These are phyloP conservation scores for Haliclona indistincta DNA, from an alignment of 37 sponge, comb jelly and placozoan species.

Conservation along the genomic window DNA sequence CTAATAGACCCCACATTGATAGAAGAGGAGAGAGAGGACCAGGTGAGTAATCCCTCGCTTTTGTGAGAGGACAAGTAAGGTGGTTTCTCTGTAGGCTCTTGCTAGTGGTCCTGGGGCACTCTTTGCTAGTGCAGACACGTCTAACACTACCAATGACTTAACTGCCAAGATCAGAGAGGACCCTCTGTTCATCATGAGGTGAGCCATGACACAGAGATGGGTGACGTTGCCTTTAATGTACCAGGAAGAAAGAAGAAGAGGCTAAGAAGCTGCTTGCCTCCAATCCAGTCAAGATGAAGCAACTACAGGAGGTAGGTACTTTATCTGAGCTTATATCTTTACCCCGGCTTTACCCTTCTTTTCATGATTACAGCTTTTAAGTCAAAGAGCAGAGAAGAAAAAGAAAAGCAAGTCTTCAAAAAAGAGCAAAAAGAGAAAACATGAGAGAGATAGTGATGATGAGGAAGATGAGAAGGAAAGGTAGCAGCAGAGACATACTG, in stretches of 20 bases:
- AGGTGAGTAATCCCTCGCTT: conserved; percentile 11
- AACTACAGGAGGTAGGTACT: conserved; percentile 58
- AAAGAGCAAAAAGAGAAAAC: background rate
- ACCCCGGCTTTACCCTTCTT: background rate
- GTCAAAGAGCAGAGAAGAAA: conserved; percentile 8
- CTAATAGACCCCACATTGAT: conserved; percentile 51
- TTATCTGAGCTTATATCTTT: background rate
- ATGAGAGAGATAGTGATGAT: conserved; percentile 5
- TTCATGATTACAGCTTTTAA: background rate
- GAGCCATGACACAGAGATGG: background rate
- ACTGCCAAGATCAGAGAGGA: conserved; percentile 85
- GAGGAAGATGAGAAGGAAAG: background rate
- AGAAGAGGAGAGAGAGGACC: conserved; percentile 58
- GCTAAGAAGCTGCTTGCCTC: conserved; percentile 49
- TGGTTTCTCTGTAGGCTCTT: conserved; percentile 41
- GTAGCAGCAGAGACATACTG: background rate
- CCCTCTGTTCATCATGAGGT: conserved; percentile 75
- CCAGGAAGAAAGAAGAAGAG: conserved; percentile 78
- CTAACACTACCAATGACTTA: conserved; percentile 57
- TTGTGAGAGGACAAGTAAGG: background rate
- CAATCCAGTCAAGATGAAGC: conserved; percentile 79
- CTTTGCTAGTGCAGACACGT: conserved; percentile 29
- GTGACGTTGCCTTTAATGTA: background rate
- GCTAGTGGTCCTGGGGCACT: conserved; percentile 74
- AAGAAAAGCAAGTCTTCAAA: conserved; percentile 19